Conservation (phyloP, 2,888 invertebrate species). For the Magallana nippona region DNA sequence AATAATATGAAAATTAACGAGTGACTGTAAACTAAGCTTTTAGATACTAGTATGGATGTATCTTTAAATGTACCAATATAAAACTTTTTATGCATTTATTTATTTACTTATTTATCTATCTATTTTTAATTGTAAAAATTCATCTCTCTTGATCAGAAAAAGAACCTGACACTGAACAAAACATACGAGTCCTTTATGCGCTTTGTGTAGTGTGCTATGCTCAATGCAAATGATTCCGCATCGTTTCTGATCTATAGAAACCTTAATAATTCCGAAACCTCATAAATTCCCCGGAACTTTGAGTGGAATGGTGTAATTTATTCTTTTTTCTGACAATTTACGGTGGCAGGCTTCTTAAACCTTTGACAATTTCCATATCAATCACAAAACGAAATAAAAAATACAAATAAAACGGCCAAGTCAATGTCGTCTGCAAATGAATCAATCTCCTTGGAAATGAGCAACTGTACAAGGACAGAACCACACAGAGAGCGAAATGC, state of each 20-base stretch:
- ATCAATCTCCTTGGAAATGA: not conserved
- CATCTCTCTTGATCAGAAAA: too few species aligned
- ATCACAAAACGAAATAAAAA: conserved; percentile 1
- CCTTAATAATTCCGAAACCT: conserved; percentile 5
- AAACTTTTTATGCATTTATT: too few species aligned
- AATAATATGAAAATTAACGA: too few species aligned
- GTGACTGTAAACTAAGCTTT: too few species aligned
- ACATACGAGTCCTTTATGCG: too few species aligned
- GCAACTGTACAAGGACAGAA: conserved; percentile 10
- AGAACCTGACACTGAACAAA: too few species aligned
- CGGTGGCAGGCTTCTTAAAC: conserved; percentile 2
- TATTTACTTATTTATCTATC: too few species aligned
- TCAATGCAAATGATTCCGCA: not conserved
- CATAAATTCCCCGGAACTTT: conserved; percentile 22
- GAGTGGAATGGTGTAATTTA: conserved; percentile 21
- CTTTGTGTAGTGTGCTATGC: too few species aligned
- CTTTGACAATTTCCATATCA: conserved; percentile 30
- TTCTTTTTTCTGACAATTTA: conserved; percentile 1
- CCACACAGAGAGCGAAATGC: not conserved
- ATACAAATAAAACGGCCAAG: conserved; percentile 24
- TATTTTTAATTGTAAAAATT: too few species aligned
- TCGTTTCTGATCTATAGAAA: not conserved
- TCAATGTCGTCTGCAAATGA: conserved; percentile 13
- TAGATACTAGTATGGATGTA: too few species aligned
- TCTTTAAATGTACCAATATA: too few species aligned